Percentiles rank a stretch among this genome's conserved stretches.
These are phyloP conservation scores for Orius insidiosus DNA, from an alignment of 1,140 invertebrate species.

Conservation along the genomic window DNA sequence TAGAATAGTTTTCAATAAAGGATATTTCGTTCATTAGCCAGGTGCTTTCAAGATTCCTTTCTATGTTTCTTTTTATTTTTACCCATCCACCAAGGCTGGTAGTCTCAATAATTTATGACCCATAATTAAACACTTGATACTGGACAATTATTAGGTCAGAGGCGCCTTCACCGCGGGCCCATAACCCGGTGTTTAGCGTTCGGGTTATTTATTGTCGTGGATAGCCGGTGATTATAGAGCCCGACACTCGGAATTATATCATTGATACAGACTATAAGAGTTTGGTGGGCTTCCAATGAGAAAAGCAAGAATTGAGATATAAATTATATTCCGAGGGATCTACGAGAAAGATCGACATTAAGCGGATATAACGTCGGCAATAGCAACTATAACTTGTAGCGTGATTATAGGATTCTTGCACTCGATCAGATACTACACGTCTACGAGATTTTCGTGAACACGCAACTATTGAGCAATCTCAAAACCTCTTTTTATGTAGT, in stretches of 20 bases:
- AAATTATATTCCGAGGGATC: slow-evolving; percentile 5
- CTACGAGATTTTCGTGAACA: slow-evolving; percentile 3
- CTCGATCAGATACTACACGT: background rate
- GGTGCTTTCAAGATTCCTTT: too few relatives aligned
- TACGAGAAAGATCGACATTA: slow-evolving; percentile 4
- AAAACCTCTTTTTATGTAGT: background rate
- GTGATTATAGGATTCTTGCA: slow-evolving; percentile 8
- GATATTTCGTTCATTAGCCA: too few relatives aligned
- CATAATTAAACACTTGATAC: slow-evolving; percentile 8
- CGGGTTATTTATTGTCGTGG: slow-evolving; percentile 5
- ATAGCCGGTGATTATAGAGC: background rate
- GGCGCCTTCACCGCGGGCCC: slow-evolving; percentile 3
- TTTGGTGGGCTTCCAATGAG: background rate
- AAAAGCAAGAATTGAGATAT: slow-evolving; percentile 4
- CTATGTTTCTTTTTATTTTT: background rate
- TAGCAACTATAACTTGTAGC: slow-evolving; percentile 7
- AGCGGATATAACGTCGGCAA: slow-evolving; percentile 6
- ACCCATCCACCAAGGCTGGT: background rate
- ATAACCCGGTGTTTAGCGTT: slow-evolving; percentile 4
- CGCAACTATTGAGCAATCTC: background rate
- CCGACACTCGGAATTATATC: slow-evolving; percentile 4
- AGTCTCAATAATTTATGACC: slow-evolving; percentile 6
- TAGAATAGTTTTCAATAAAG: too few relatives aligned
- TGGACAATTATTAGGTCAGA: slow-evolving; percentile 8
- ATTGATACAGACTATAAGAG: slow-evolving; percentile 1